A percentile compares a stretch with the other conserved stretches of the same genome.
phyloP scores from a whole-genome alignment of 2,113 vertebrate species.

The Pogonocichla stellata region DNA sequence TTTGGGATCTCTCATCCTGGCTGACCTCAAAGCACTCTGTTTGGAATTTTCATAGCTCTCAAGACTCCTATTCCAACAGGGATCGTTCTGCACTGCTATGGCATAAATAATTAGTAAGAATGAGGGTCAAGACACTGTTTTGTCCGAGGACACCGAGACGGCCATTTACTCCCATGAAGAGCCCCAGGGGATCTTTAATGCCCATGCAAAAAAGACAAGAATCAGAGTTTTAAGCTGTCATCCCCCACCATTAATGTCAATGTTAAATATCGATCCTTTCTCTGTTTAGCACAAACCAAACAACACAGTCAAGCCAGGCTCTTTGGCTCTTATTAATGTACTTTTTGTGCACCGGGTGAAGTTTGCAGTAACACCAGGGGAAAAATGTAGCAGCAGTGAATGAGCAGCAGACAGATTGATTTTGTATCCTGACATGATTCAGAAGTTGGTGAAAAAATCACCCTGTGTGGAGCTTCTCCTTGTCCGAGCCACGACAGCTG shows the following conservation, averaged over 20 bases:
- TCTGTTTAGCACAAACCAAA: slow-evolving; percentile 41
- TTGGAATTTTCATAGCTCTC: not conserved
- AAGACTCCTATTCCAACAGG: not conserved
- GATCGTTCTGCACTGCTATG: not conserved
- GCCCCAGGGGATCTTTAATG: slow-evolving; percentile 38
- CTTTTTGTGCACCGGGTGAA: not conserved
- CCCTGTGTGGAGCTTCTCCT: not conserved
- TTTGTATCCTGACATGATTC: slow-evolving; percentile 15
- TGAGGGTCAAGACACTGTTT: slow-evolving; percentile 9
- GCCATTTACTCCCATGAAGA: slow-evolving; percentile 12
- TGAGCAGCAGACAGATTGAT: slow-evolving; percentile 3
- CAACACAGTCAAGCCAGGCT: not conserved
- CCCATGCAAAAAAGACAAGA: not conserved
- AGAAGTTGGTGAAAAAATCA: slow-evolving; percentile 26
- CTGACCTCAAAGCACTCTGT: not conserved
- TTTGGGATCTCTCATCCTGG: not conserved
- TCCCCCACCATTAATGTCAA: slow-evolving; percentile 39
- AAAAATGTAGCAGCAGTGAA: not conserved
- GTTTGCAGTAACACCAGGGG: not conserved
- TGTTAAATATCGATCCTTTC: slow-evolving; percentile 49
- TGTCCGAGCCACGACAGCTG: accelerated
- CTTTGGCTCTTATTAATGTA: slow-evolving; percentile 53
- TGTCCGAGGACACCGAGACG: not conserved
- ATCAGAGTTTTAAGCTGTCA: slow-evolving; percentile 18
- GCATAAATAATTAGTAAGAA: slow-evolving; percentile 53